Base-by-base conservation (phyloP, 2,888 invertebrate species). In the Hymenopus coronatus region DNA sequence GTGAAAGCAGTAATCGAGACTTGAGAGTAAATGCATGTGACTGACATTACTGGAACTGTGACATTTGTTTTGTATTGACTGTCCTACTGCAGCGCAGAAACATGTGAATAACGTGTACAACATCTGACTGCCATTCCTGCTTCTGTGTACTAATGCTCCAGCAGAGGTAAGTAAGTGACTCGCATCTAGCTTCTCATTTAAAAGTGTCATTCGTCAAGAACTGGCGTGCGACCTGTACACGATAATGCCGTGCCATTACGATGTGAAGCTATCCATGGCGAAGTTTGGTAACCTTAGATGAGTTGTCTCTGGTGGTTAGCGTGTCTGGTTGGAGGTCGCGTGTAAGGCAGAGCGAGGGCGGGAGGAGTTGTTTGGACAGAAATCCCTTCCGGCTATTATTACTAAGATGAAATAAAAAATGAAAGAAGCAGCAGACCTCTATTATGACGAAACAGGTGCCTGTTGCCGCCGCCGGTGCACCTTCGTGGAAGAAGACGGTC, bases 381-480 rank as follows among this genome's bases (percentile, higher is more conserved):
- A 20, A 70, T 70, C 54, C 54, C 54, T 70, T 70, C 54, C 54
- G 54, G 54, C 54, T 70, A 70, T 70, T 70, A 70, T 70, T 70
- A 70, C 54, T 70, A 70, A 70, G 54, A 70, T 70, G 54, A 70
- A 70, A 70, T 20, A 70, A 70, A 70, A 70, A 25, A 70, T 15
- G 20, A 86, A 86, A 40, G 84, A 40, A 33, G 84, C 27, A 84
- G 25, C 86, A 86, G 40, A 20, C 86, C 81, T 70, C 81, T 81
- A 28, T 86, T 86, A 86, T 86, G 86, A 86, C 81, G 86, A 86
- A 86, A 86, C 86, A 86, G 86, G 86, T 86, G 86, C 86, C 28
- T 86, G 20, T 70, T 70, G 54, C 54, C 25, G 54, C 54, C 54
- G 54, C 54, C 54, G 54, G 54, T 70, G 54, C 20, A 70, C 54